Evolutionary conservation across 2,888 invertebrate species (phyloP), one percentile per base, ranked within the genome.

Genomic region (Biston betularia): DNA sequence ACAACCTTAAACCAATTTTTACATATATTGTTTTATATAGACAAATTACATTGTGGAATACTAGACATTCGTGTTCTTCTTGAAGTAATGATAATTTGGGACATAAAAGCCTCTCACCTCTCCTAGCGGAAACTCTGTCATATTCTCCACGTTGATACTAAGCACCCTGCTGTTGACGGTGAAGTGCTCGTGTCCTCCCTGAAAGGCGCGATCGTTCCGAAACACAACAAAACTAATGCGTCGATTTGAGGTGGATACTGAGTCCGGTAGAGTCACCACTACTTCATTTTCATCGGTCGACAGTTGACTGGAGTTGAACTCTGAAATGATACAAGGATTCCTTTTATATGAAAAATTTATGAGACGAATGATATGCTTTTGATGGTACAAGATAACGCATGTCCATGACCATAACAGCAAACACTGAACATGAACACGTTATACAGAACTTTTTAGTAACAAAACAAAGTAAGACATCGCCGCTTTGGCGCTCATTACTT

Each of bases 141-240:
- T 65, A 46, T 93, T 84, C 65, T 90, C 86, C 0, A 93, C 85
- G 42, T 90, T 93, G 71, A 93, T 82, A 74, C 92, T 95, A 5
- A 95, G 83, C 0, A 95, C 89, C 33, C 90, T 81, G 71, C 94
- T 94, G 76, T 90, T 92, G 55, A 94, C 90, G 38, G 74, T 54
- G 66, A 63, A 78, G 15, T 64, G 46, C 45, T 70, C 58, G 0
- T 63, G 60, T 15, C 56, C 66, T 35, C 72, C 72, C 14, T 75
- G 83, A 79, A 94, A 94, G 52, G 94, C 93, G 24, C 89, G 83
- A 71, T 93, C 91, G 72, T 89, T 93, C 3, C 92, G 80, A 79
- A 93, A 94, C 55, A 92, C 88, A 10, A 94, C 89, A 79, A 94
- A 94, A 71, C 93, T 93, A 75, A 94, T 83, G 24, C 94, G 86